Conservation (phyloP, 2,888 invertebrate genomes). For the Lepidonotus clava region DNA sequence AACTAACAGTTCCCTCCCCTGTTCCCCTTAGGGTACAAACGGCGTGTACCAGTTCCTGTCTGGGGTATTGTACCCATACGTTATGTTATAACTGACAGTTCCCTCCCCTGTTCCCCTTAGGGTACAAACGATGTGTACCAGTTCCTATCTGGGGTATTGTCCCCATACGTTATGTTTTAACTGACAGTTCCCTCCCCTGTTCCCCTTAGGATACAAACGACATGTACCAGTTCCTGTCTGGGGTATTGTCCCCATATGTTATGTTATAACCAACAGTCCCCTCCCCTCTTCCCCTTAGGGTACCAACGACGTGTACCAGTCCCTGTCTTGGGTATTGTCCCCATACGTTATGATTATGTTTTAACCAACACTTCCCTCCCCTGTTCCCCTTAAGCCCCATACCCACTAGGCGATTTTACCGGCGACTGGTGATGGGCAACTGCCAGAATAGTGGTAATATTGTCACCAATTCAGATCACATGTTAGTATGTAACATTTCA, state of each 20-base stretch:
- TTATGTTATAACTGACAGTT: background rate
- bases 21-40: no score
- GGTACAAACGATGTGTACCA: constrained; percentile 89
- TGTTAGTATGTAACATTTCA: no score
- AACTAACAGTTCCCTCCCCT: no score
- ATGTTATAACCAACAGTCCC: background rate
- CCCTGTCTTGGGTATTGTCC: constrained; percentile 92
- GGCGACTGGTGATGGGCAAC: no score
- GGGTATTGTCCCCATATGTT: no score
- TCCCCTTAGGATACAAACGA: constrained; percentile 87
- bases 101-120: no score
- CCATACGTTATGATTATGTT: background rate
- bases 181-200: background rate
- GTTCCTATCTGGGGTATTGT: constrained; percentile 92
- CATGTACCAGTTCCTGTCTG: constrained; percentile 91
- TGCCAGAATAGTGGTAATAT: no score
- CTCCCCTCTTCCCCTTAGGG: constrained; percentile 82
- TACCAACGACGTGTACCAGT: constrained; percentile 91
- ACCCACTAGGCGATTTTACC: no score
- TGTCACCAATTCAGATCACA: no score
- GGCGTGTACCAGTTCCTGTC: constrained; percentile 92
- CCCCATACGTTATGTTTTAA: background rate
- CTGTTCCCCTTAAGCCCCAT: no score
- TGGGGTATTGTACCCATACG: no score
- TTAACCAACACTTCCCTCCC: background rate